A percentile compares a stretch with the other conserved stretches of the same genome.
Evolutionary conservation across 1,140 invertebrate genomes (phyloP).

Genomic region (Neodiprion fabricii): DNA sequence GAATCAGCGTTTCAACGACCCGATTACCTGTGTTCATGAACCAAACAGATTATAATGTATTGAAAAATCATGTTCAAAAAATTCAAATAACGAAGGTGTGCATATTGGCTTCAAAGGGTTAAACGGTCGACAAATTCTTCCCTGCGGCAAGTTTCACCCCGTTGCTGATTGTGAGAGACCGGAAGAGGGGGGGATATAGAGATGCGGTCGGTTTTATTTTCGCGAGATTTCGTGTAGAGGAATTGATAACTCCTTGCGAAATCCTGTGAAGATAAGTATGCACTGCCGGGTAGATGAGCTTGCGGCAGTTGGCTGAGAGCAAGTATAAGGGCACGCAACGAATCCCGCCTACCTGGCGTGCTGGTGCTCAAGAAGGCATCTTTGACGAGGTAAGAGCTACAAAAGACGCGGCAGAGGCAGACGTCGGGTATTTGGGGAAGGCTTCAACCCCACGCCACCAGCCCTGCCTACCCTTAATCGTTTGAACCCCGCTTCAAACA

Average conservation of each 20-base stretch:
- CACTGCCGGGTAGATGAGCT: not conserved
- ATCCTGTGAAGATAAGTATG: not conserved
- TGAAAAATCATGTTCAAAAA: no score
- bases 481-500: constrained; percentile 3
- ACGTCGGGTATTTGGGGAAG: not conserved
- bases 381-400: constrained; percentile 4
- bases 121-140: not conserved
- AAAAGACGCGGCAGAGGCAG: constrained; percentile 5
- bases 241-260: not conserved
- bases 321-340: constrained; percentile 3
- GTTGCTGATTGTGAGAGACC: no score
- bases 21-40: no score
- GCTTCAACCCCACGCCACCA: not conserved
- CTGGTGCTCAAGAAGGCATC: not conserved
- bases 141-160: not conserved
- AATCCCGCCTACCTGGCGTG: not conserved
- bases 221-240: not conserved
- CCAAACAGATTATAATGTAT: no score
- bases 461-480: not conserved
- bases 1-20: no score
- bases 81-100: no score
- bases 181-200: not conserved
- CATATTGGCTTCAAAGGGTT: no score
- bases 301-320: not conserved
- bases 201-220: not conserved